phyloP scores from a whole-genome alignment of 2,113 vertebrate species.

The Cyprinodon tularosa region DNA sequence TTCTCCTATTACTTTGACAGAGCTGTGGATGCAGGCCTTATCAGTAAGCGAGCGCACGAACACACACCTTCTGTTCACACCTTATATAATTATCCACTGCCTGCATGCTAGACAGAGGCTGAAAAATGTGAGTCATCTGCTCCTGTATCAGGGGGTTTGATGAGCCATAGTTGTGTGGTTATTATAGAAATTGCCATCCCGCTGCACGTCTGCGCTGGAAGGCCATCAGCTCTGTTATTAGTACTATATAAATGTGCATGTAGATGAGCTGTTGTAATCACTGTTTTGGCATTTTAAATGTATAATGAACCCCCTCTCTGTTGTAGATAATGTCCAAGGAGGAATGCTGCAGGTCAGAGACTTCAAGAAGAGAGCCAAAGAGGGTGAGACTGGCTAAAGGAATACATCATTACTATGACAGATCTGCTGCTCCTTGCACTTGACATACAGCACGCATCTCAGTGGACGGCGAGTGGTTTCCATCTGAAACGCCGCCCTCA shows the following conservation, averaged over 20 bases:
- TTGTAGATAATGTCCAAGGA: slow-evolving; percentile 86
- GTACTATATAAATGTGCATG: slow-evolving; percentile 34
- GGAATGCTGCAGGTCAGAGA: slow-evolving; percentile 88
- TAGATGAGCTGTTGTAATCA: slow-evolving; percentile 34
- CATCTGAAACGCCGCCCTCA: slow-evolving; percentile 28
- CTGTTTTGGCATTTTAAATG: slow-evolving; percentile 33
- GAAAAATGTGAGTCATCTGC: slow-evolving; percentile 63
- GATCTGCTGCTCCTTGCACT: slow-evolving; percentile 31
- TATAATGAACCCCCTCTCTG: slow-evolving; percentile 21
- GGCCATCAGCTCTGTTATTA: slow-evolving; percentile 49
- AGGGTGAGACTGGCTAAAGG: slow-evolving; percentile 83
- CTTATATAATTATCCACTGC: slow-evolving; percentile 52
- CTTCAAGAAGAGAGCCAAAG: slow-evolving; percentile 90
- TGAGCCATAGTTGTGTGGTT: slow-evolving; percentile 53
- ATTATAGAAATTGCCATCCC: slow-evolving; percentile 58
- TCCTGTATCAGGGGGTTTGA: slow-evolving; percentile 57
- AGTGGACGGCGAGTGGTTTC: slow-evolving; percentile 26
- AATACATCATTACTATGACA: slow-evolving; percentile 23
- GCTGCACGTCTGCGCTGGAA: slow-evolving; percentile 35
- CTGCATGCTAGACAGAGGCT: slow-evolving; percentile 35
- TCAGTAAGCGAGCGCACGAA: slow-evolving; percentile 80
- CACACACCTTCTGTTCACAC: slow-evolving; percentile 11
- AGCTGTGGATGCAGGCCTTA: slow-evolving; percentile 89
- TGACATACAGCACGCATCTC: slow-evolving; percentile 43
- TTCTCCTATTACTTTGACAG: slow-evolving; percentile 98